These are phyloP conservation scores for Felis chaus DNA, from an alignment of 2,113 vertebrate species.

Conservation along the genomic window DNA sequence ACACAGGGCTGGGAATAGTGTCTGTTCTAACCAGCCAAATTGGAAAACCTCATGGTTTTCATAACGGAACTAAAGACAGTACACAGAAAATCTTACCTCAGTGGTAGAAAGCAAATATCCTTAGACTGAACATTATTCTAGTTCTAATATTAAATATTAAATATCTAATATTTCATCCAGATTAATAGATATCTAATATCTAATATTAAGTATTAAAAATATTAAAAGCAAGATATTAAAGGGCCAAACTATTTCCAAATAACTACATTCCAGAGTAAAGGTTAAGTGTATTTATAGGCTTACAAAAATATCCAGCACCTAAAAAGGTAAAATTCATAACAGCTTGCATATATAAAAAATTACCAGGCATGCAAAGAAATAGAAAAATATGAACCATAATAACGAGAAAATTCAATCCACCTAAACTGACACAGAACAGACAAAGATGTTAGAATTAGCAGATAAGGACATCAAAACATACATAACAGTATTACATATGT, in stretches of 20 bases:
- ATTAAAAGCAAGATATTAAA: slow-evolving; percentile 4
- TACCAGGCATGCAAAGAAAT: neutral
- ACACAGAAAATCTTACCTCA: neutral
- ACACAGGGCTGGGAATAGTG: neutral
- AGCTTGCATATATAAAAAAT: neutral
- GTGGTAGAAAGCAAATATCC: neutral
- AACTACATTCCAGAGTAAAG: slow-evolving; percentile 15
- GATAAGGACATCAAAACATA: neutral
- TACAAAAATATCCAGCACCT: neutral
- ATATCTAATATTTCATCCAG: too few relatives aligned
- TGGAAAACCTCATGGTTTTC: neutral
- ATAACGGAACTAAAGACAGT: neutral
- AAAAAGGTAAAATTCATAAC: neutral
- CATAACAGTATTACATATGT: neutral
- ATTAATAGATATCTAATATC: too few relatives aligned
- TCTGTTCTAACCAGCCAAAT: neutral
- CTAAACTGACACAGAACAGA: neutral
- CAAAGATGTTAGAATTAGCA: neutral
- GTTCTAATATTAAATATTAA: neutral
- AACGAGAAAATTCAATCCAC: neutral
- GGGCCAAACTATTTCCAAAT: neutral
- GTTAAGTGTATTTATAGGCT: neutral
- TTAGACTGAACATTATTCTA: neutral
- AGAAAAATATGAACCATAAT: neutral
- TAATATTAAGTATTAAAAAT: neutral